A percentile compares a stretch with the other conserved stretches of the same genome.
Conservation (phyloP, 2,888 invertebrate genomes). For the Sepiola atlantica region DNA sequence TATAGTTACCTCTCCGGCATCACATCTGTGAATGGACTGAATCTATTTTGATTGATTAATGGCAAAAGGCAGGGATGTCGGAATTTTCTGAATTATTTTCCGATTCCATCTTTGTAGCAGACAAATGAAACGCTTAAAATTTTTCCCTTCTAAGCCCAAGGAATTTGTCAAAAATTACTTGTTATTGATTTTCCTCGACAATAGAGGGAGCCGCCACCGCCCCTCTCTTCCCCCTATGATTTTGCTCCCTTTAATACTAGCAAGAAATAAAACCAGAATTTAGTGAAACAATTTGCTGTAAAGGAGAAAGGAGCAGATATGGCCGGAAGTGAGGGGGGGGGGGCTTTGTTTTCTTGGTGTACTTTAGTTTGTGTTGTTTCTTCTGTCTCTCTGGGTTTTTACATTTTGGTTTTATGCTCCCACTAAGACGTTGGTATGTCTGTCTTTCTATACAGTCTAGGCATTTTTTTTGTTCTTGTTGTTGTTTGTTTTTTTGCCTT, state of each 20-base stretch:
- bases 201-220: background rate
- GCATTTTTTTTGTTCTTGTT: too few relatives aligned
- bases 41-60: too few relatives aligned
- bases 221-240: too few relatives aligned
- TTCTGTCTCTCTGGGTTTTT: background rate
- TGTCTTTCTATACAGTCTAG: too few relatives aligned
- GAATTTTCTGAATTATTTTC: too few relatives aligned
- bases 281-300: background rate
- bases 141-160: background rate
- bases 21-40: too few relatives aligned
- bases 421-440: too few relatives aligned
- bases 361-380: background rate
- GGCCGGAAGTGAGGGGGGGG: background rate
- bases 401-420: background rate
- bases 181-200: background rate
- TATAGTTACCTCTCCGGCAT: too few relatives aligned
- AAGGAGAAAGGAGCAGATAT: background rate
- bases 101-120: background rate
- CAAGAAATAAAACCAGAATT: background rate
- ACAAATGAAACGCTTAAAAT: background rate
- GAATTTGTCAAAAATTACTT: conserved; percentile 6
- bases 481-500: too few relatives aligned
- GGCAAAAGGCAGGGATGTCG: too few relatives aligned
- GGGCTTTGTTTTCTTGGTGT: background rate
- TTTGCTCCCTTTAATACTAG: background rate